phyloP scores from a whole-genome alignment of 2,888 invertebrate species.

The Asteroscopus sphinx region DNA sequence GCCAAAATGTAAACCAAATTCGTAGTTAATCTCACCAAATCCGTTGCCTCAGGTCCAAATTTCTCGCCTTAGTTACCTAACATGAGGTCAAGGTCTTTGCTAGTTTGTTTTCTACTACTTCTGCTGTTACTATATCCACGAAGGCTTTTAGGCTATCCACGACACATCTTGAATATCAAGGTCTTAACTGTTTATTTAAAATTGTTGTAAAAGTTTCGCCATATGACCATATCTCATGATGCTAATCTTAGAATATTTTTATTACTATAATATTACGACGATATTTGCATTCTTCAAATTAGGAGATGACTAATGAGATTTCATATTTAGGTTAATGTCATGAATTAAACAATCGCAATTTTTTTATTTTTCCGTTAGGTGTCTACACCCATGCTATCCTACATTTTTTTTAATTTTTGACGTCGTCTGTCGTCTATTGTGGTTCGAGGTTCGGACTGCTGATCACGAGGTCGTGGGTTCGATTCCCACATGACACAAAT shows the following conservation, averaged over 20 bases:
- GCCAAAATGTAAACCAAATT: background rate
- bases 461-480: too few relatives aligned
- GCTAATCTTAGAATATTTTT: conserved; percentile 7
- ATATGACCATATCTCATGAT: conserved; percentile 16
- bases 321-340: background rate
- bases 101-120: conserved; percentile 6
- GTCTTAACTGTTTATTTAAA: conserved; percentile 2
- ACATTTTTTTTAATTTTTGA: too few relatives aligned
- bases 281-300: background rate
- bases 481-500: too few relatives aligned
- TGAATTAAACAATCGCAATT: too few relatives aligned
- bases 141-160: too few relatives aligned
- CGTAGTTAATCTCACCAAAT: conserved; percentile 8
- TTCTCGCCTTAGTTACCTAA: conserved; percentile 16
- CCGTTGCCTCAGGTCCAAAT: conserved; percentile 12
- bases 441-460: too few relatives aligned
- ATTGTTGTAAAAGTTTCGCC: conserved; percentile 26
- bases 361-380: too few relatives aligned
- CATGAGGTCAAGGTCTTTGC: conserved; percentile 25
- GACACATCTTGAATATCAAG: conserved; percentile 37
- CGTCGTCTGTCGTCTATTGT: too few relatives aligned
- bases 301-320: background rate
- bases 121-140: too few relatives aligned
- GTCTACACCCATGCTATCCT: too few relatives aligned
- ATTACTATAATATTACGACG: background rate